A percentile compares a stretch with the other conserved stretches of the same genome.
Conservation (phyloP, 2,113 vertebrate species). For the Microtus montanus region DNA sequence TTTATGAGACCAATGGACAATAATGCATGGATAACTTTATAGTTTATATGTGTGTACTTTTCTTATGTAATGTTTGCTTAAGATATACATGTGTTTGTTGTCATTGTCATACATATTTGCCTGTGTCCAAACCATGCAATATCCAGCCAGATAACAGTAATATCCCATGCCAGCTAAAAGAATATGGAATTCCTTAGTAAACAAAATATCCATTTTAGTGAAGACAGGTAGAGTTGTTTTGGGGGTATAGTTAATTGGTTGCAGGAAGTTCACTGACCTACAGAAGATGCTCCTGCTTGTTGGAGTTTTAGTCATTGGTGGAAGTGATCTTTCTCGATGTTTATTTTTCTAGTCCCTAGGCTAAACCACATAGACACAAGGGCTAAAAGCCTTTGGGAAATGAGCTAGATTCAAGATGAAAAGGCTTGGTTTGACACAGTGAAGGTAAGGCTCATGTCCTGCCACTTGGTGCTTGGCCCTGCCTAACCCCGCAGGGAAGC, state of each 20-base stretch:
- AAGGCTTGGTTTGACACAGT: not conserved
- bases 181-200: not conserved
- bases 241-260: not conserved
- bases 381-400: not conserved
- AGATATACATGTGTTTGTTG: not conserved
- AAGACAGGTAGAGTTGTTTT: not conserved
- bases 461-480: not conserved
- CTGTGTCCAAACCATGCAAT: not conserved
- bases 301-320: not conserved
- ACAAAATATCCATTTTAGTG: not conserved
- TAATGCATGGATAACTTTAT: not conserved
- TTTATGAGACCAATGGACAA: not conserved
- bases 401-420: not conserved
- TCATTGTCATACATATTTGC: not conserved
- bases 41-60: not conserved
- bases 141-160: constrained; percentile 2
- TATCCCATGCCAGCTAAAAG: not conserved
- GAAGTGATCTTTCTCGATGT: not conserved
- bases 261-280: not conserved
- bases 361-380: not conserved
- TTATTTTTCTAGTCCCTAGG: not conserved
- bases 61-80: not conserved
- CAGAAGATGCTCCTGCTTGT: not conserved
- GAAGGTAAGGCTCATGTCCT: not conserved
- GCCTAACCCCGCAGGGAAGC: not conserved